Percentiles rank a stretch among this genome's conserved stretches.
Evolutionary conservation across 2,888 invertebrate genomes (phyloP).

Genomic region (Apotomis capreana): DNA sequence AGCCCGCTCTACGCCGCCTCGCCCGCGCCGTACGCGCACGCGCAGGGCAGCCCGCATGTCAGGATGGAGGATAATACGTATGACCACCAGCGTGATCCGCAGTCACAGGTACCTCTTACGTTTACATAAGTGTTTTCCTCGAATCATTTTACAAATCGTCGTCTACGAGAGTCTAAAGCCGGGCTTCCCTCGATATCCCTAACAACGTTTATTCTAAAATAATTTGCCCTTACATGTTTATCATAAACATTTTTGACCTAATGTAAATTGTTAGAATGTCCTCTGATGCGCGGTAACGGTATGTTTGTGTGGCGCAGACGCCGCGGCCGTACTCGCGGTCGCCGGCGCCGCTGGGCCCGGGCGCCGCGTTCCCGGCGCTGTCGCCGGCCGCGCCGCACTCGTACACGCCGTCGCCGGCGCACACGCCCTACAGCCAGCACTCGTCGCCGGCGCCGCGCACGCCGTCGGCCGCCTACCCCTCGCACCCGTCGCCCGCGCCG

Average conservation of each 20-base stretch:
- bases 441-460: constrained; percentile 70
- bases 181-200: too few relatives aligned
- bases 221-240: too few relatives aligned
- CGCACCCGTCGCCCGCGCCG: constrained; percentile 46
- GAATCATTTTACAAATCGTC: too few relatives aligned
- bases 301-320: constrained; percentile 43
- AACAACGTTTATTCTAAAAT: too few relatives aligned
- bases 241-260: too few relatives aligned
- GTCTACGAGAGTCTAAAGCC: too few relatives aligned
- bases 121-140: neutral
- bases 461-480: constrained; percentile 58
- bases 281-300: too few relatives aligned
- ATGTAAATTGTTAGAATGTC: too few relatives aligned
- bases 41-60: constrained; percentile 49
- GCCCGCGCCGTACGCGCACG: constrained; percentile 61
- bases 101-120: constrained; percentile 46
- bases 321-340: constrained; percentile 67
- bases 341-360: constrained; percentile 55
- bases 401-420: constrained; percentile 75
- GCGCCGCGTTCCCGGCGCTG: constrained; percentile 62
- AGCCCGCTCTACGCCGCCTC: constrained; percentile 67
- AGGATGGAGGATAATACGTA: constrained; percentile 49
- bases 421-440: constrained; percentile 78
- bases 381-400: constrained; percentile 62
- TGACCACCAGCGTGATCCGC: constrained; percentile 54